Evolutionary conservation across 1,140 invertebrate species (phyloP).

Genomic region (Bicyclus anynana): DNA sequence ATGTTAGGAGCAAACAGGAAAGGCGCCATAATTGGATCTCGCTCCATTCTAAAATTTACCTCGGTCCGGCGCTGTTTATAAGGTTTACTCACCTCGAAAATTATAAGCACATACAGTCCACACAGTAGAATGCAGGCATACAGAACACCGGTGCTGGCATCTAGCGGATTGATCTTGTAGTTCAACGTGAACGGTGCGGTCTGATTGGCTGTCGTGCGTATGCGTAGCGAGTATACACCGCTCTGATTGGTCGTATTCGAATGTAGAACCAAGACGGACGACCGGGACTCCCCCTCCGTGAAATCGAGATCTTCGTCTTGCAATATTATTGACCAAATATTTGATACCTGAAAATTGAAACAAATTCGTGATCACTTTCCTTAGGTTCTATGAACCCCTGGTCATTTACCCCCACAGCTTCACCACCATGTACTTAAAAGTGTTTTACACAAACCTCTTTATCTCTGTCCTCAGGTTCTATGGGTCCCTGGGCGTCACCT

Average conservation of each 20-base stretch:
- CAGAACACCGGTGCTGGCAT: constrained; percentile 82
- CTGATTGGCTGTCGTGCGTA: constrained; percentile 40
- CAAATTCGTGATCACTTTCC: neutral
- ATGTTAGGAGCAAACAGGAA: no score
- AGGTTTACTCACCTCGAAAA: constrained; percentile 85
- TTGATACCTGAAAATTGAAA: constrained; percentile 30
- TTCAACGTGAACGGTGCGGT: constrained; percentile 80
- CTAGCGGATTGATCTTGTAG: constrained; percentile 81
- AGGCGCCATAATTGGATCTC: no score
- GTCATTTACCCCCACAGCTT: neutral
- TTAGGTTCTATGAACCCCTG: neutral
- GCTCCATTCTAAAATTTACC: no score
- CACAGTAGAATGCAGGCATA: constrained; percentile 85
- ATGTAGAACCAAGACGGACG: constrained; percentile 24
- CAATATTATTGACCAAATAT: constrained; percentile 30
- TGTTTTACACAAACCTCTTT: constrained; percentile 1
- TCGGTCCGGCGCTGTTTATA: no score
- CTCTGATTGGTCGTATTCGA: constrained; percentile 14
- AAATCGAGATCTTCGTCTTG: constrained; percentile 40
- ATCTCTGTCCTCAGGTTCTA: neutral
- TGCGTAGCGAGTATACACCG: constrained; percentile 26
- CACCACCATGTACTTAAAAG: no score
- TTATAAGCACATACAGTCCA: constrained; percentile 89
- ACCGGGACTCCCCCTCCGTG: constrained; percentile 33
- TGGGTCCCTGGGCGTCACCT: neutral